Base-by-base conservation (phyloP, 2,113 vertebrate species). In the Spilogale gracilis region DNA sequence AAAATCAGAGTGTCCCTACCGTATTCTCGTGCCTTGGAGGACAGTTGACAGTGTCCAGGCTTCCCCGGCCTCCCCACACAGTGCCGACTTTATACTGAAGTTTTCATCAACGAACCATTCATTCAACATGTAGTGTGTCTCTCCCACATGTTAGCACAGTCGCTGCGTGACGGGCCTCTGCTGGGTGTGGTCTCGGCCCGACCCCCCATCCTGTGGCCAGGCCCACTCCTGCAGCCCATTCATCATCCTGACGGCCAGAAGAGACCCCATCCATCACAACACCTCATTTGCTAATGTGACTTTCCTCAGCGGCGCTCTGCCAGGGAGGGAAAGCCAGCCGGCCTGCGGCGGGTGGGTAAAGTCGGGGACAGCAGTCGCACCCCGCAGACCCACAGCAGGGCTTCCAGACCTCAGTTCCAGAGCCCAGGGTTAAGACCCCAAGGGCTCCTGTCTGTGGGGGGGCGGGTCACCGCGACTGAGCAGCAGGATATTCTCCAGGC, bases 191-290 rank as follows among this genome's bases (percentile, higher is more conserved):
- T 84, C 89, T 76, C 48, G 0, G 58, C 93, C 8, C 0, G 63
- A 81, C 88, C 88, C 52, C 81, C 91, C n/a, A 48, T 38, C 23
- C 83, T 95, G 97, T 54, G 94, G 95, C 95, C 96, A 96, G 96
- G 50, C 88, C 76, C 30, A 25, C 79, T 87, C 91, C 89, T 11
- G 2, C 71, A 96, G 95, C 94, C 88, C 93, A 96, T 98, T 50
- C 85, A 95, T 98, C 97, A 97, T 95, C 84, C 95, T 91, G 95
- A 96, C 79, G 0, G 85, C 17, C 67, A 82, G 96, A 97, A 96
- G 94, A 96, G 96, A 96, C 88, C 45, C 84, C 96, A 97, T 98
- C 96, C 86, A 98, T 98, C 98, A 97, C 61, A 60, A 50, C 63
- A 43, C 95, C 60, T 52, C 1, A 85, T 97, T 97, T 92, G 79